Evolutionary conservation across 2,888 invertebrate species (phyloP), one percentile per base, ranked within the genome.

Genomic region (Mesoligia furuncula): DNA sequence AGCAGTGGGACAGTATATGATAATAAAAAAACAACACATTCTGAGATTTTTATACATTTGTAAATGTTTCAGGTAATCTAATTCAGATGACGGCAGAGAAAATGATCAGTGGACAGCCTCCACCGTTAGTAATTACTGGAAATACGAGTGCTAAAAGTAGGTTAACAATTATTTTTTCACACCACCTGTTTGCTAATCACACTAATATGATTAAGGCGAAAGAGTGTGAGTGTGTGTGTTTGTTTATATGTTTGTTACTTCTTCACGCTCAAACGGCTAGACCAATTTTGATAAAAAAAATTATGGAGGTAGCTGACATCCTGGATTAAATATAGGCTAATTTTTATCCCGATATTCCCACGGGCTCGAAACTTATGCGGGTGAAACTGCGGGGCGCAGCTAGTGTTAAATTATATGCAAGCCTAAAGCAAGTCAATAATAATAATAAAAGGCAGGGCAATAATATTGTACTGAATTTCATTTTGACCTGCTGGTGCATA

Each of bases 61-160:
- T 61, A 67, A 65, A 39, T 80, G 67, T 91, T 90, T 24, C 89
- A 96, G 96, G 95, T 85, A 95, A 94, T 85, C 74, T 95, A 42
- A 92, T 96, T 69, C 95, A 94, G 84, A 93, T 95, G 93, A 87
- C 90, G 5, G 88, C 93, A 17, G 94, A 94, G 65, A 95, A 94
- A 85, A 83, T 92, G 77, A 73, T 85, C 59, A 84, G 77, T 77
- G 85, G 84, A 2, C 94, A 93, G 77, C 92, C 93, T 4, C 93
- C 94, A 27, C 92, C 94, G 0, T 86, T 94, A 67, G 86, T 95
- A 31, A 70, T 93, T 31, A 88, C 93, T 4, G 89, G 91, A 54
- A 89, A 80, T 57, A n/a, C 90, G n/a, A 59, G 71, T 39, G 80
- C 79, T 64, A 93, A 92, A 91, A 81, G 95, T 94, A 88, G 80